phyloP scores from a whole-genome alignment of 2,797 vertebrate genomes.

The Graptemys geographica region DNA sequence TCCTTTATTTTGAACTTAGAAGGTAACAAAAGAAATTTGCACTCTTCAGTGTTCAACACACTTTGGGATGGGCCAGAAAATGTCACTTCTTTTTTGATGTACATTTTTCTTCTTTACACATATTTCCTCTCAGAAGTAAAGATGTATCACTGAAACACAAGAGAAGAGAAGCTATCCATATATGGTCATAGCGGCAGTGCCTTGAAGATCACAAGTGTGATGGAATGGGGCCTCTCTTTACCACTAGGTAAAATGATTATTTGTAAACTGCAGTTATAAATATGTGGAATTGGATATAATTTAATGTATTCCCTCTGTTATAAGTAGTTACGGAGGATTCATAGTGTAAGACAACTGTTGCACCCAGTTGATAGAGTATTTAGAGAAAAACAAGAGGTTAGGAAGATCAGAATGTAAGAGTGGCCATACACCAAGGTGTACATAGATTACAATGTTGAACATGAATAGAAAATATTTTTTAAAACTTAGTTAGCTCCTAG shows the following conservation, averaged over 20 bases:
- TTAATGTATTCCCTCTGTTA: not conserved
- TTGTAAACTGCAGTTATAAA: not conserved
- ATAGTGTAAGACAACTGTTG: not conserved
- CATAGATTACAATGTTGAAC: not conserved
- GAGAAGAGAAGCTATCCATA: not conserved
- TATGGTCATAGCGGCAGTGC: not conserved
- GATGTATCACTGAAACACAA: not conserved
- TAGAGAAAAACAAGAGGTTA: not conserved
- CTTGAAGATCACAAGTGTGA: not conserved
- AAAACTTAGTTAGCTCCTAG: not conserved
- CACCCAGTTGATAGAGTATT: not conserved
- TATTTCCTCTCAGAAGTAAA: not conserved
- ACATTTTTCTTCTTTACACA: not conserved
- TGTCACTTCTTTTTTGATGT: not conserved
- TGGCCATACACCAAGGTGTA: not conserved
- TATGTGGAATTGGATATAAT: not conserved
- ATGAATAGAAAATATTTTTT: not conserved
- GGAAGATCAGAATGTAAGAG: not conserved
- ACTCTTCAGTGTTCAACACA: not conserved
- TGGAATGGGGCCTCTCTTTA: not conserved
- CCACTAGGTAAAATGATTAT: not conserved
- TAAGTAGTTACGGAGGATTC: not conserved
- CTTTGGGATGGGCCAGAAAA: slow-evolving; percentile 2
- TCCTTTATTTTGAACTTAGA: slow-evolving; percentile 51
- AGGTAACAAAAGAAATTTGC: slow-evolving; percentile 8